Base-by-base conservation (phyloP, 2,888 invertebrate species). In the Yponomeuta sedellus region DNA sequence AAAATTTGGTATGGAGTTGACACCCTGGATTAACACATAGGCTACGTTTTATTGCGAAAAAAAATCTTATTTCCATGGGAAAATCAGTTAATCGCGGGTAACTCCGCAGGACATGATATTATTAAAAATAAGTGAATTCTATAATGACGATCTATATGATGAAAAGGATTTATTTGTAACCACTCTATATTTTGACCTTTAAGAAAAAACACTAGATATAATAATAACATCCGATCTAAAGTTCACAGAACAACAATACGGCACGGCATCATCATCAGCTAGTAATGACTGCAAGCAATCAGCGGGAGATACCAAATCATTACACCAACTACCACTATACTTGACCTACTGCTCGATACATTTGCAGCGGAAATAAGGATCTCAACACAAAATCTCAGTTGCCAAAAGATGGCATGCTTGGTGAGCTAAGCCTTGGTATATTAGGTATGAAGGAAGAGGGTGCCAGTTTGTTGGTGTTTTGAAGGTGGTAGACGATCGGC, bases 251-350 rank as follows among this genome's bases (percentile, higher is more conserved):
- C 40, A 68, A 68, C 63, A 64, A 22, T 63, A 57, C 19, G 56
- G 22, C 40, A 61, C 61, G 12, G 59, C 59, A 52, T 40, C 57
- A 66, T 64, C 44, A 39, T 57, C 57, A 20, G 67, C 44, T 16
- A 52, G 75, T 87, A 87, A 88, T 88, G 85, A 85, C 78, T 12
- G 73, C 75, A 69, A n/a, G 65, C 66, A 67, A 67, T 64, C 28
- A 67, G 62, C 76, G 70, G 79, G 82, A 82, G 84, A 88, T 88
- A 89, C 89, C 88, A 85, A 89, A 90, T 90, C 89, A 88, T 88
- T 88, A 85, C 82, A 86, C 82, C 16, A 12, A 52, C 44, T 5
- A 52, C 44, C 44, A 52, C 44, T 52, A 3, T 52, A 16, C 4
- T 52, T 16, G 44, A 52, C 44, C 16, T 52, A 52, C 44, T 6